These are phyloP conservation scores for Artibeus jamaicensis DNA, from an alignment of 2,797 vertebrate species.

Conservation along the genomic window DNA sequence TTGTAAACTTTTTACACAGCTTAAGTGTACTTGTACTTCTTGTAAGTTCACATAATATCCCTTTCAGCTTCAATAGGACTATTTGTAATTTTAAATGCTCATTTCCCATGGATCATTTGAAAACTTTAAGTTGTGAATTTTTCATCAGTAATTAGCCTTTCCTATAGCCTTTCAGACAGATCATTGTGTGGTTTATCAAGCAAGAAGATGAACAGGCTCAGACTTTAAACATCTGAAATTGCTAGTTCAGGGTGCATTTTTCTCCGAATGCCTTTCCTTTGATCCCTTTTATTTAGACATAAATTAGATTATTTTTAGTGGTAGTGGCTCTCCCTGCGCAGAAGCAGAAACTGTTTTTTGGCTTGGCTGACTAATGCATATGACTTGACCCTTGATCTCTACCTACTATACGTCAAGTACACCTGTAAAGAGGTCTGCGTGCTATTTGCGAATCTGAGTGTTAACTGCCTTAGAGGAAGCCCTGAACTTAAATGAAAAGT, in stretches of 20 bases:
- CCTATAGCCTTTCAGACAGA: background rate
- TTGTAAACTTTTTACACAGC: background rate
- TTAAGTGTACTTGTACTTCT: background rate
- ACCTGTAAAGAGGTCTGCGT: background rate
- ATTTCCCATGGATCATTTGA: background rate
- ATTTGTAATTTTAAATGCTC: background rate
- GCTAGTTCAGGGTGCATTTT: background rate
- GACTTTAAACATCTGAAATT: background rate
- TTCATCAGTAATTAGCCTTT: background rate
- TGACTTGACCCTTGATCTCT: background rate
- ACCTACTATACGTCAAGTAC: background rate
- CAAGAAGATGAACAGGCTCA: background rate
- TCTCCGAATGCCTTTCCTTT: background rate
- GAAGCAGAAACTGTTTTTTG: background rate
- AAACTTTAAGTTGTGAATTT: constrained; percentile 4
- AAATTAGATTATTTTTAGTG: background rate
- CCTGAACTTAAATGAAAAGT: background rate
- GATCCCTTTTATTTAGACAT: background rate
- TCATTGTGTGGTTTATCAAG: background rate
- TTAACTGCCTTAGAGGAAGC: background rate
- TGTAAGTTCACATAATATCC: background rate
- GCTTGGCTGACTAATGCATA: background rate
- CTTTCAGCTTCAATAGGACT: background rate
- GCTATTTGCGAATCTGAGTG: background rate
- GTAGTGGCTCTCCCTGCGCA: background rate